Evolutionary conservation across 2,888 invertebrate species (phyloP).

Genomic region (Eupsilia transversa): DNA sequence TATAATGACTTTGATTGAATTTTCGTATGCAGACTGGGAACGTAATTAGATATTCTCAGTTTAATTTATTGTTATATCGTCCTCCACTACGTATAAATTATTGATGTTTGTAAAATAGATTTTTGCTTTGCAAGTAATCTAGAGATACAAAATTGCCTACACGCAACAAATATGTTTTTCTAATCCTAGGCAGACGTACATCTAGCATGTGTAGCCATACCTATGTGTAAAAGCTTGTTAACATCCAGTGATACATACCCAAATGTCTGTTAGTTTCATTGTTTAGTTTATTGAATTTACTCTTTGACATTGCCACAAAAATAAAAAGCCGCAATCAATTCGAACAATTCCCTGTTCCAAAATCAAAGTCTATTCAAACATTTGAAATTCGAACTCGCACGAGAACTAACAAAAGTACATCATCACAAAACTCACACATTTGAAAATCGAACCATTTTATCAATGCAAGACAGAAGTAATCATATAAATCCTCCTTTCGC

Average conservation of each 20-base stretch:
- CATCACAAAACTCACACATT: slow-evolving; percentile 31
- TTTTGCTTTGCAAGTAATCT: not conserved
- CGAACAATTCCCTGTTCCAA: slow-evolving; percentile 2
- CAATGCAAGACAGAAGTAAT: slow-evolving; percentile 40
- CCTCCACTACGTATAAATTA: too few species aligned
- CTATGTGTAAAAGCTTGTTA: not conserved
- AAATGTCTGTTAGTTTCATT: not conserved
- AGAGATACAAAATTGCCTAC: not conserved
- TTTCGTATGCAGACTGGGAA: too few species aligned
- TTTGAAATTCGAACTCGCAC: slow-evolving; percentile 32
- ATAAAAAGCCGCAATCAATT: slow-evolving; percentile 10
- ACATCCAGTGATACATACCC: too few species aligned
- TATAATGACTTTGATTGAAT: too few species aligned
- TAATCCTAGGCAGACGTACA: too few species aligned
- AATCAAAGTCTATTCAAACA: slow-evolving; percentile 36
- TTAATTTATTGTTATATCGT: too few species aligned
- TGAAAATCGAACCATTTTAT: slow-evolving; percentile 40
- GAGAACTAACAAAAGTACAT: slow-evolving; percentile 24
- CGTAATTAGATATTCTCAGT: too few species aligned
- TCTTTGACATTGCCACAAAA: not conserved
- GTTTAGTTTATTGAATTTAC: not conserved
- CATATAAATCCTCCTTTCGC: slow-evolving; percentile 47
- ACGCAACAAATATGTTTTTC: not conserved
- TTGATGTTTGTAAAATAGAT: not conserved
- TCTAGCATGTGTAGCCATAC: rapidly evolving